A percentile compares a stretch with the other conserved stretches of the same genome.
Conservation (phyloP, 2,797 vertebrate species). For the Phrynocephalus guinanensis region DNA sequence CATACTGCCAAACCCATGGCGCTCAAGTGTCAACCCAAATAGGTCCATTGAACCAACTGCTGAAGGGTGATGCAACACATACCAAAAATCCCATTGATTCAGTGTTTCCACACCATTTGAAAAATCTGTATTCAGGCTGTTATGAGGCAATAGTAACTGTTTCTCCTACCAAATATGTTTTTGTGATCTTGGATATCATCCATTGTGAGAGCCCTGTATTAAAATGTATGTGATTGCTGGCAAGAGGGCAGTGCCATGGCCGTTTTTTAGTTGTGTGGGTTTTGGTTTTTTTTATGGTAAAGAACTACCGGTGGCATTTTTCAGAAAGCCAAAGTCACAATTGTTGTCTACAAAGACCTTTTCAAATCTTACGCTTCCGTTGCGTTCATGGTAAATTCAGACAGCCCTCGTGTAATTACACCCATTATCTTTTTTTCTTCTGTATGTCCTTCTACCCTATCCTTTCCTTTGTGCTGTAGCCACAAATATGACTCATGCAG, state of each 20-base stretch:
- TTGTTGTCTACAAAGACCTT: not conserved
- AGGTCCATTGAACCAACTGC: no score
- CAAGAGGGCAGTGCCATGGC: not conserved
- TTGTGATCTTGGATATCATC: not conserved
- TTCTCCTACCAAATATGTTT: no score
- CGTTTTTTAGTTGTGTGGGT: not conserved
- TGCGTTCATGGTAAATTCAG: not conserved
- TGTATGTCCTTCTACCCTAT: not conserved
- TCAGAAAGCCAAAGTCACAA: not conserved
- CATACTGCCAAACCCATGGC: no score
- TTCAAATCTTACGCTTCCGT: not conserved
- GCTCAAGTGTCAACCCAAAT: no score
- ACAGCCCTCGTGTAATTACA: not conserved
- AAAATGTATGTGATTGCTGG: not conserved
- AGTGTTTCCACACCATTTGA: no score
- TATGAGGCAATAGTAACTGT: no score
- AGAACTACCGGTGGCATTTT: not conserved
- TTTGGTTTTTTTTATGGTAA: not conserved
- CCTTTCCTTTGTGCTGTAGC: constrained; percentile 10
- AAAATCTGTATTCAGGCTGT: no score
- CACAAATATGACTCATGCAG: constrained; percentile 29
- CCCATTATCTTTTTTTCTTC: not conserved
- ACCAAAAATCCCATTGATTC: no score
- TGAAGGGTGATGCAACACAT: no score
- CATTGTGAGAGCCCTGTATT: not conserved